These are phyloP conservation scores for Hipposideros armiger DNA, from an alignment of 2,113 vertebrate genomes.

Conservation along the genomic window DNA sequence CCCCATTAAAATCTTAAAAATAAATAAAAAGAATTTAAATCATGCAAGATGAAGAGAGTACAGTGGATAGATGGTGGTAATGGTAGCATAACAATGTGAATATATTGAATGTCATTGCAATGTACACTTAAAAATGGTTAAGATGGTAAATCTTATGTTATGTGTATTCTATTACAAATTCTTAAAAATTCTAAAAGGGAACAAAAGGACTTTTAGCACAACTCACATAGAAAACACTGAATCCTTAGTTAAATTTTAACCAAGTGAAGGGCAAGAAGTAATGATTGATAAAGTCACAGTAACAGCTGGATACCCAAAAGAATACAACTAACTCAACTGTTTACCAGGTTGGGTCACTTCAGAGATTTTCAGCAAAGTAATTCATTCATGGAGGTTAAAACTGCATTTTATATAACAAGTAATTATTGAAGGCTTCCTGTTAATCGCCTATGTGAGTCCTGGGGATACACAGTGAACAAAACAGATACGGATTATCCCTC, in stretches of 20 bases:
- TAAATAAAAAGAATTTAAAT: neutral
- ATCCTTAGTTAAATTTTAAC: neutral
- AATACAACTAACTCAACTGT: neutral
- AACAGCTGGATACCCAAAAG: neutral
- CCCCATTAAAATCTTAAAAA: too few species aligned
- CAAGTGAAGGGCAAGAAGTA: neutral
- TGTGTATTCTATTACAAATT: neutral
- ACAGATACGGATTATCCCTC: neutral
- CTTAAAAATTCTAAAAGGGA: neutral
- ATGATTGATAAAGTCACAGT: neutral
- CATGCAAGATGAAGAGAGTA: neutral
- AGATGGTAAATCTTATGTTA: neutral
- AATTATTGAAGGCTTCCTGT: neutral
- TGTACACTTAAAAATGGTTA: neutral
- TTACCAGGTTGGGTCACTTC: neutral
- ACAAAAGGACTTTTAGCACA: neutral
- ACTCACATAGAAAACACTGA: neutral
- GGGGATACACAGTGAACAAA: neutral
- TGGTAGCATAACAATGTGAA: neutral
- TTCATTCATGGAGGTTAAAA: neutral
- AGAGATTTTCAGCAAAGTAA: neutral
- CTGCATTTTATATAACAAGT: neutral
- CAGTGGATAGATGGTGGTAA: neutral
- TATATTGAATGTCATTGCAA: neutral
- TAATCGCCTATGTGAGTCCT: neutral